Conservation (phyloP, 2,888 invertebrate genomes). For the Thera britannica region DNA sequence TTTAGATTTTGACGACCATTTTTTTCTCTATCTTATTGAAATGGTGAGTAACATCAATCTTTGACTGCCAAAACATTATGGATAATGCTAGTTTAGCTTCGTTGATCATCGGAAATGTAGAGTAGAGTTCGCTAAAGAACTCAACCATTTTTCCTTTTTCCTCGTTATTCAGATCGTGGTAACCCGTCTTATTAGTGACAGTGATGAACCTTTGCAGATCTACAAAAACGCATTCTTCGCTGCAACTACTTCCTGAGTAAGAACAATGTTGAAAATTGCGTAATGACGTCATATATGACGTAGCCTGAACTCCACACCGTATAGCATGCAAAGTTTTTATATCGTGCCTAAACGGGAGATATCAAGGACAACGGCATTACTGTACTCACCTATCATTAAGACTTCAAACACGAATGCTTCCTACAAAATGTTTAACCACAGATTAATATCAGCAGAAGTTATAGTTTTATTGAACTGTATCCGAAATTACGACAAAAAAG, state of each 20-base stretch:
- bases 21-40: no score
- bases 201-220: background rate
- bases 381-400: constrained; percentile 9
- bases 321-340: constrained; percentile 18
- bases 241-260: background rate
- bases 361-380: constrained; percentile 19
- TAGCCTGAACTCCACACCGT: constrained; percentile 13
- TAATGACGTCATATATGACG: constrained; percentile 7
- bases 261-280: background rate
- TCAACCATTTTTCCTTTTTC: no score
- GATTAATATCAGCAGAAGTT: background rate
- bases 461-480: background rate
- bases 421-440: constrained; percentile 1
- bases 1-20: no score
- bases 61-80: no score
- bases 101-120: no score
- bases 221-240: background rate
- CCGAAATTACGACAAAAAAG: background rate
- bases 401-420: constrained; percentile 14
- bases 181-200: background rate
- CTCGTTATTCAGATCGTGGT: background rate
- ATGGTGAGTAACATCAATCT: no score
- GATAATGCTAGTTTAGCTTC: no score
- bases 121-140: no score
- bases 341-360: constrained; percentile 16